Base-by-base conservation (phyloP, 2,888 invertebrate species). In the Galerucella pusilla region DNA sequence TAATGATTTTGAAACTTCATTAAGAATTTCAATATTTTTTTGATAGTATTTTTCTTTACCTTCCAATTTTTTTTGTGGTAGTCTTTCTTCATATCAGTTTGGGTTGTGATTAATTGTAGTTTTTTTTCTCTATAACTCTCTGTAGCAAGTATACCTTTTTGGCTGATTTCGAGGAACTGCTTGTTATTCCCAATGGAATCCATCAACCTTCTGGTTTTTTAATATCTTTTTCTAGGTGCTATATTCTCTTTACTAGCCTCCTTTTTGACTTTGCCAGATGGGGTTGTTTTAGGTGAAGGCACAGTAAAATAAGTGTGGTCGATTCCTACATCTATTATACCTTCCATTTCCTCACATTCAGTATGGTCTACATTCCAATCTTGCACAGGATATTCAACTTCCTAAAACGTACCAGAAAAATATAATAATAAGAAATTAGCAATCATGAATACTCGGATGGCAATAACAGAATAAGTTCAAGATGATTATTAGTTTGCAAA, bases 371-470 rank as follows among this genome's bases (percentile, higher is more conserved):
- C 49, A 49, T 12, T 49, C 12, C 49, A 49, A 49, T 12, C 49
- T 49, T 49, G 49, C 49, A 49, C 49, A 49, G n/a, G 54, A 54
- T n/a, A 16, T 52, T 52, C 52, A 54, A 54, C 54, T 54, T 54
- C 12, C 12, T 49, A 49, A 49, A 49, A 49, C 46, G 2, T 54
- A 54, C 2, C n/a, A 54, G 12, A 12, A 49, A 49, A n/a, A 54
- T 2, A n/a, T 16, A 14, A 54, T 14, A n/a, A 52, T 52, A 52
- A 52, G n/a, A 52, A 52, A 52, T 2, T 46, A 49, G 46, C 46
- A 49, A 49, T 49, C 46, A 11, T 49, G 46, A 49, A 49, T 49
- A 49, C 2, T 12, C 12, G 12, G 46, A 12, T 49, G 46, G 46
- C 2, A 12, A 49, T 49, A 49, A 1, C 12, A 49, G 46, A 12